These are phyloP conservation scores for Chromobotia macracanthus DNA, from an alignment of 2,797 vertebrate genomes.

Conservation along the genomic window DNA sequence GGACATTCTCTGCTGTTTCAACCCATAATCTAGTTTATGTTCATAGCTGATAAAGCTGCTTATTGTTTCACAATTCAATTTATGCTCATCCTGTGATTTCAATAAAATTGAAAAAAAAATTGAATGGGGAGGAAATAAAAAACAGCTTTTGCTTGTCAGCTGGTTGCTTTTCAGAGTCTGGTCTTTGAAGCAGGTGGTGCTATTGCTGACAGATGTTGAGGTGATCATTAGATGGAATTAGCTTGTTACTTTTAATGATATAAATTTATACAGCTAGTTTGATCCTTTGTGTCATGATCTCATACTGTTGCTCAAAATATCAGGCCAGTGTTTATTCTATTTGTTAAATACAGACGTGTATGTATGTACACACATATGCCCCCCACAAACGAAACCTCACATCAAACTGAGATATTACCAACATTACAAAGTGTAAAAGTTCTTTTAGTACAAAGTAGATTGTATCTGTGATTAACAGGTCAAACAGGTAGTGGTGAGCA, in stretches of 20 bases:
- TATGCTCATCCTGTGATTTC: constrained; percentile 24
- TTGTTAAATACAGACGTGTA: constrained; percentile 19
- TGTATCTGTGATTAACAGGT: no score
- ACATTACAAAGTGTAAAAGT: no score
- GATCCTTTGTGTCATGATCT: constrained; percentile 17
- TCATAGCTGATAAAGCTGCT: constrained; percentile 29
- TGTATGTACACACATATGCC: neutral
- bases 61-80: constrained; percentile 14
- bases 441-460: no score
- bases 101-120: constrained; percentile 14
- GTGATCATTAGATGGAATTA: constrained; percentile 76
- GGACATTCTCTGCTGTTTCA: constrained; percentile 36
- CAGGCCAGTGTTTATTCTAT: constrained; percentile 54
- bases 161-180: neutral
- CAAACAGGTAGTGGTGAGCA: no score
- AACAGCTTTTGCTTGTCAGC: neutral
- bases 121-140: neutral
- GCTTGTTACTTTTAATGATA: constrained; percentile 76
- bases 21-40: constrained; percentile 45
- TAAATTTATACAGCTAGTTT: constrained; percentile 64
- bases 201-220: constrained; percentile 72
- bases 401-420: no score
- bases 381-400: no score
- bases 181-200: constrained; percentile 40
- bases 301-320: constrained; percentile 58